These are phyloP conservation scores for Heliconius cydno DNA, from an alignment of 2,888 invertebrate species.

Conservation along the genomic window DNA sequence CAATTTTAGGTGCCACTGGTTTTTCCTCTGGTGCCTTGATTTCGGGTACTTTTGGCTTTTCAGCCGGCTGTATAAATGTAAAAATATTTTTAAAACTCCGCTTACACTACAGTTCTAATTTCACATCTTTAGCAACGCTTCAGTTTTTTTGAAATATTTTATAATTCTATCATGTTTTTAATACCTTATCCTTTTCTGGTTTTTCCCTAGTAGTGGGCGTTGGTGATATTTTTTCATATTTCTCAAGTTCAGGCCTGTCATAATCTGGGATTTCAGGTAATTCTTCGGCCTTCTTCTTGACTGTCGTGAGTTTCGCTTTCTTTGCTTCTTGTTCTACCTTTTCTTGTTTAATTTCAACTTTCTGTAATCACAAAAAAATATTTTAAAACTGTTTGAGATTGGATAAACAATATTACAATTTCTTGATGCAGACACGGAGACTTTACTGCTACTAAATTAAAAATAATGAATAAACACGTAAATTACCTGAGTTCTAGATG, in stretches of 20 bases:
- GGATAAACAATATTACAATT: not conserved
- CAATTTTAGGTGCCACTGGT: constrained; percentile 90
- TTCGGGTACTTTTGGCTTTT: constrained; percentile 84
- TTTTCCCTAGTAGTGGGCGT: constrained; percentile 78
- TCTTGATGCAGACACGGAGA: not conserved
- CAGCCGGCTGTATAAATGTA: constrained; percentile 50
- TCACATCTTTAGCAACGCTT: not conserved
- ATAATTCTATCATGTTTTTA: not conserved
- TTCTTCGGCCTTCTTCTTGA: constrained; percentile 83
- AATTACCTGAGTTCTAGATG: constrained; percentile 6
- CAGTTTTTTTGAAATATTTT: not conserved
- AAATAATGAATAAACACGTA: not conserved
- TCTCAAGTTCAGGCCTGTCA: constrained; percentile 88
- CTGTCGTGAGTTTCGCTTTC: constrained; percentile 75
- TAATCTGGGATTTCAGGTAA: constrained; percentile 88
- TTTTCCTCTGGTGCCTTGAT: constrained; percentile 86
- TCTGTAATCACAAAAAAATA: constrained; percentile 63
- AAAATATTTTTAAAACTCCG: not conserved
- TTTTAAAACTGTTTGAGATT: constrained; percentile 9
- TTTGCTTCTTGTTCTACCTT: constrained; percentile 76
- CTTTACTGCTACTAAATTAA: not conserved
- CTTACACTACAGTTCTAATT: not conserved
- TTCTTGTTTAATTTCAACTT: constrained; percentile 77
- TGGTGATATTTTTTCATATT: constrained; percentile 84
- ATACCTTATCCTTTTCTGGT: constrained; percentile 72